Conservation (phyloP, 2,888 invertebrate species). For the Catocala sponsa region DNA sequence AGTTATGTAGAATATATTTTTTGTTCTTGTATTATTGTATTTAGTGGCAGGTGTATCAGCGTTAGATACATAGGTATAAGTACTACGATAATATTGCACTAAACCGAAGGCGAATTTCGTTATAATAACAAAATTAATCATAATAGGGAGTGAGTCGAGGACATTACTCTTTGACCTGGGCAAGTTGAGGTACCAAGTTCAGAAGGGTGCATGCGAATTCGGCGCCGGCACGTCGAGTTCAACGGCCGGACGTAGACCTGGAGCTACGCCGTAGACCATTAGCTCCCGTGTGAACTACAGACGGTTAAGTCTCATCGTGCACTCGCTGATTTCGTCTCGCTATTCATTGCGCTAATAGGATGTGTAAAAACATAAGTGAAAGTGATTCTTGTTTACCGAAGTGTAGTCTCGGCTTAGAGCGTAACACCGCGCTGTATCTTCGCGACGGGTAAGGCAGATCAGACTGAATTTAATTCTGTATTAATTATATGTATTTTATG, state of each 20-base stretch:
- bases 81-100: background rate
- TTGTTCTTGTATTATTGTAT: no score
- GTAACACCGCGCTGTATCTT: no score
- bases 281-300: slow-evolving; percentile 54
- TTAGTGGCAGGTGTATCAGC: background rate
- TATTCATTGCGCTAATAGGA: slow-evolving; percentile 14
- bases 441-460: no score
- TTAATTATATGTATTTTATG: no score
- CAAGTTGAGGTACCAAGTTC: slow-evolving; percentile 69
- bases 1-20: background rate
- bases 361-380: slow-evolving; percentile 6
- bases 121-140: slow-evolving; percentile 10
- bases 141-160: slow-evolving; percentile 50
- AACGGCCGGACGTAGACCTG: slow-evolving; percentile 82
- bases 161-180: slow-evolving; percentile 73
- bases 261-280: slow-evolving; percentile 81
- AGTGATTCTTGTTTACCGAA: slow-evolving; percentile 6
- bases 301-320: slow-evolving; percentile 45
- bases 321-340: slow-evolving; percentile 37
- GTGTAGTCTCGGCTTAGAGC: no score
- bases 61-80: no score
- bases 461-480: no score
- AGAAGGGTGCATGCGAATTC: slow-evolving; percentile 76
- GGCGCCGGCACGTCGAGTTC: slow-evolving; percentile 74
- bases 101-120: slow-evolving; percentile 1